Conservation (phyloP, 2,113 vertebrate species). For the Elephantulus edwardii region DNA sequence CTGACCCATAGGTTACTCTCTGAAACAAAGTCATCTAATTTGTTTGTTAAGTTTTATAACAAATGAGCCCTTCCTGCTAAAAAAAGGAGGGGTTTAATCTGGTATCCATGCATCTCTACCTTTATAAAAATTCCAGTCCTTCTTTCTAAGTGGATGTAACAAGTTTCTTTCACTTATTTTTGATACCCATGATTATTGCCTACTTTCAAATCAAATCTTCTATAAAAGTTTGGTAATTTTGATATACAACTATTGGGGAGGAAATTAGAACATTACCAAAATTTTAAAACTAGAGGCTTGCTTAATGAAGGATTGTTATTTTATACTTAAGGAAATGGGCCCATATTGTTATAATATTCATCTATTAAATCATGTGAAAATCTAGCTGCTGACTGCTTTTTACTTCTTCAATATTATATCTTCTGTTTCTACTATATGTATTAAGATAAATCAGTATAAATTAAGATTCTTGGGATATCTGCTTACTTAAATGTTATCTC, state of each 20-base stretch:
- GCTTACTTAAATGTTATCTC: neutral
- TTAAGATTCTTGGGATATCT: neutral
- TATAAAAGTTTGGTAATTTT: constrained; percentile 16
- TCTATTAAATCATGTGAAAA: constrained; percentile 1
- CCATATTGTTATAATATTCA: constrained; percentile 4
- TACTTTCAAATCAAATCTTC: neutral
- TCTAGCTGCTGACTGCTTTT: neutral
- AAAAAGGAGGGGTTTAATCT: neutral
- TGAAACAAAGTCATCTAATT: neutral
- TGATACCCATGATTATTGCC: neutral
- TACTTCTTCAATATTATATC: neutral
- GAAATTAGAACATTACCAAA: neutral
- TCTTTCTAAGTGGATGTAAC: constrained; percentile 19
- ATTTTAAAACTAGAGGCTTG: neutral
- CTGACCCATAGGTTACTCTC: neutral
- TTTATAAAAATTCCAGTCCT: constrained; percentile 10
- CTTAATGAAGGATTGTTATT: neutral
- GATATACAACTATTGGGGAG: constrained; percentile 3
- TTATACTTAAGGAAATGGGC: constrained; percentile 16
- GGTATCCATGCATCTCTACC: neutral
- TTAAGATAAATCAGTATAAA: neutral
- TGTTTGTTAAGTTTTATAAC: constrained; percentile 2
- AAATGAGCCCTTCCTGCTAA: constrained; percentile 11
- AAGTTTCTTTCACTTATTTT: constrained; percentile 25
- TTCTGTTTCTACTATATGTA: neutral